Evolutionary conservation across 2,797 vertebrate genomes (phyloP), one percentile per base, ranked within the genome.

Genomic region (Brachyrhaphis roseni): DNA sequence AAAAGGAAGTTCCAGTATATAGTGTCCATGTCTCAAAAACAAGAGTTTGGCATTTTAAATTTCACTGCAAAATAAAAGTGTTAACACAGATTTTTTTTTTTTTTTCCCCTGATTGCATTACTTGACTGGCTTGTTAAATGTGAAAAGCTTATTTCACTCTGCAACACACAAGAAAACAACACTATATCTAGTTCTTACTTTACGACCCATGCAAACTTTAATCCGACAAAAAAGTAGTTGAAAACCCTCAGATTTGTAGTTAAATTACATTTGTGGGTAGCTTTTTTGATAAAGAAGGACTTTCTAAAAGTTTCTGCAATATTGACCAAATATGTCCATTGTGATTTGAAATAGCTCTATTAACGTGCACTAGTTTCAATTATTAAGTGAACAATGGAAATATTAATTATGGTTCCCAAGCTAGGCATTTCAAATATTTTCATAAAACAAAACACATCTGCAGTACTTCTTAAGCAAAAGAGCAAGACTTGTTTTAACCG

Each of bases 1-100:
- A 71, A 83, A 75, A 83, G 72, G 78, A 76, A 83, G 81, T 87
- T 82, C 83, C 39, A 71, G 39, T 4, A 72, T 51, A 82, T 75
- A 77, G 20, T 39, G 4, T 26, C 3, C 5, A 10, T 39, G 26
- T 4, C 28, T 62, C 13, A 62, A 34, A 62, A 28, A 28, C 28
- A 59, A 59, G 55, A 31, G 55, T 53, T 26, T 11, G 8, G 23
- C 23, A 57, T 57, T 57, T 57, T 8, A 51, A 8, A 51, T 8
- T 8, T n/a, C 10, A 0, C 28, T 34, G 5, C 28, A 62, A 34
- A 62, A 34, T 62, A 34, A 66, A 66, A 23, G 59, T 64, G 7
- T 59, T 31, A 53, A 53, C 26, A 53, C 23, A 23, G 20, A 0
- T 53, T 53, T 11, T 47, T 47, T 0, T 8, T n/a, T 8, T 62